Evolutionary conservation across 2,113 vertebrate species (phyloP).

Genomic region (Azemiops feae): DNA sequence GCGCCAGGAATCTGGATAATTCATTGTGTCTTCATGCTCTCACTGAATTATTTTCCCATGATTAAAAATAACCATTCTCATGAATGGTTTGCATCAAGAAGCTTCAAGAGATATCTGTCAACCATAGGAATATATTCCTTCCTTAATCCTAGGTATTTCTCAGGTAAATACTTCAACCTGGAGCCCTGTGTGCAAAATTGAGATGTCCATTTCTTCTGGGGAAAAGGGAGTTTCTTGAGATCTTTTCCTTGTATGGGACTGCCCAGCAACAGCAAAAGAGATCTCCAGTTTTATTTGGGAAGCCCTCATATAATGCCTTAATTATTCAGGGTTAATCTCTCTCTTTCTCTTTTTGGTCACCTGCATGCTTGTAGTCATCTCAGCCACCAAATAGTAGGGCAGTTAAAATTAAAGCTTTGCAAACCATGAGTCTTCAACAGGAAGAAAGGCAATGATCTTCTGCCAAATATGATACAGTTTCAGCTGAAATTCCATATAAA

Average conservation of each 20-base stretch:
- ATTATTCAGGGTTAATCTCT: not conserved
- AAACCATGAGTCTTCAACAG: not conserved
- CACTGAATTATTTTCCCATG: conserved; percentile 39
- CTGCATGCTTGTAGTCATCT: not conserved
- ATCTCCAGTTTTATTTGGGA: conserved; percentile 10
- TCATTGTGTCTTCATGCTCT: conserved; percentile 41
- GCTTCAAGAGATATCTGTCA: conserved; percentile 17
- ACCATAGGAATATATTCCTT: conserved; percentile 6
- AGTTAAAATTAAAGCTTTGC: not conserved
- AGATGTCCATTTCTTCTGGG: not conserved
- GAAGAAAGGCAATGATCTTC: not conserved
- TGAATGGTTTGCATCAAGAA: conserved; percentile 34
- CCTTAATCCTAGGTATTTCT: conserved; percentile 1
- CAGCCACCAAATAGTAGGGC: not conserved
- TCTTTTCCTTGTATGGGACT: not conserved
- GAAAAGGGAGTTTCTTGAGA: not conserved
- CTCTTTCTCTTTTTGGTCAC: not conserved
- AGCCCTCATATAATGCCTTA: conserved; percentile 16
- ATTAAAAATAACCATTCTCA: conserved; percentile 43
- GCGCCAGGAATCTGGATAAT: conserved; percentile 52
- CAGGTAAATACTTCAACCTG: not conserved
- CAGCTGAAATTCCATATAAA: not conserved
- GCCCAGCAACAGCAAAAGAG: not conserved
- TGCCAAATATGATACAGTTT: not conserved
- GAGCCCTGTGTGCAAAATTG: not conserved